Evolutionary conservation across 1,140 invertebrate species (phyloP), one percentile per base, ranked within the genome.

Genomic region (Holcopasites calliopsidis): DNA sequence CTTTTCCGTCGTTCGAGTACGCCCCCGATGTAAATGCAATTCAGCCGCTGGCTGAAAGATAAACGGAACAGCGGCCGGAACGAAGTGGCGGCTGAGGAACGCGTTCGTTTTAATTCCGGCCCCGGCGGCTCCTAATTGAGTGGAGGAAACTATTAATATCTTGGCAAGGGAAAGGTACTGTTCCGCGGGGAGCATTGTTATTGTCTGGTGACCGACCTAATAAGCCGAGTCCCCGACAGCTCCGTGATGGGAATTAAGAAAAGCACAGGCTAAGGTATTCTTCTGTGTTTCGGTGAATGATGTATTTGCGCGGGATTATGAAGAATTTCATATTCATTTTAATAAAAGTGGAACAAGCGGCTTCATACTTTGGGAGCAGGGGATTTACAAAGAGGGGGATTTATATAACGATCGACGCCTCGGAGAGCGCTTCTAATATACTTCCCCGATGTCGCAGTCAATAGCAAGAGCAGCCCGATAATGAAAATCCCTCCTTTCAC

Each of bases 401-500:
- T 71, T 10, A 18, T 52, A 10, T 38, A 62, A 54, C 35, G 65
- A 13, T 3, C 31, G n/a, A 47, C 11, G 21, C 21, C 1, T 47
- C 40, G 11, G n/a, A n/a, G 16, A 58, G 3, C 26, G 5, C 16
- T 58, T 49, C 13, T 23, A 18, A n/a, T n/a, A 71, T 61, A 61
- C 38, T 49, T 23, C 21, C 2, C 3, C 31, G 7, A n/a, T 11
- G 33, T 11, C 13, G 2, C 3, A 31, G 11, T 60, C 31, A 5
- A 3, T 7, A 33, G 47, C 23, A 21, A 40, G 8, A n/a, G 28
- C 23, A n/a, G n/a, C 2, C 21, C 33, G 31, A 38, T 50, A 71
- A 71, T 61, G 23, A 61, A 61, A 71, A 38, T 61, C 69, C n/a
- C 31, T 38, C 18, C 44, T 50, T 71, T 71, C 33, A 38, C 5